Conservation (phyloP, 2,888 invertebrate species). For the Phalangium opilio region DNA sequence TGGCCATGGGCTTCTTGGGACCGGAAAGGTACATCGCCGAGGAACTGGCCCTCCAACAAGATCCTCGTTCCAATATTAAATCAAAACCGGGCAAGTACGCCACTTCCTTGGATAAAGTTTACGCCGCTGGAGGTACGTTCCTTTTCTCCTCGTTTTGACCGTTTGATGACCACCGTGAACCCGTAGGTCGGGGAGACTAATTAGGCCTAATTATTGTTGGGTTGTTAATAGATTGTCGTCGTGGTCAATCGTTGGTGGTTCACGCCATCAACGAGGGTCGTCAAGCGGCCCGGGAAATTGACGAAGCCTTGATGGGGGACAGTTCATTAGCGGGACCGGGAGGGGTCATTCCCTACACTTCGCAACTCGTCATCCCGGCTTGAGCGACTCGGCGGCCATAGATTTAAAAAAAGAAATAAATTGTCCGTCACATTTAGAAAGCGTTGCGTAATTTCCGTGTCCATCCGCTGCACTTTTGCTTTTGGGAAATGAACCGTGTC, state of each 20-base stretch:
- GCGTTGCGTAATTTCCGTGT: no score
- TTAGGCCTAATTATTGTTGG: no score
- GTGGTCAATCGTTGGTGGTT: conserved; percentile 96
- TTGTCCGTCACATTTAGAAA: no score
- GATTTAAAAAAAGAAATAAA: no score
- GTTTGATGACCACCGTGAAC: no score
- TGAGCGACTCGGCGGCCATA: no score
- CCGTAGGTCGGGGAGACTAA: no score
- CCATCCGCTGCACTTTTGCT: no score
- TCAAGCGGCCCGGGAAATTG: conserved; percentile 91
- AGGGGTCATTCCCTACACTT: conserved; percentile 44
- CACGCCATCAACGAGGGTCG: conserved; percentile 97
- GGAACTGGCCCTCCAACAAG: conserved; percentile 60
- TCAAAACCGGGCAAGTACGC: conserved; percentile 60
- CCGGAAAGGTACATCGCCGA: conserved; percentile 78
- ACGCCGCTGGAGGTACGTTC: conserved; percentile 82
- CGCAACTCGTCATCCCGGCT: no score
- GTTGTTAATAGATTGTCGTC: conserved; percentile 93
- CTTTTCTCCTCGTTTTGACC: no score
- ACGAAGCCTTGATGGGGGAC: conserved; percentile 52
- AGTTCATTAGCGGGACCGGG: conserved; percentile 83
- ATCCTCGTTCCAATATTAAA: conserved; percentile 81
- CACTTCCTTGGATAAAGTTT: conserved; percentile 66
- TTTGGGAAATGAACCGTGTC: no score
- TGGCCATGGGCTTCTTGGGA: conserved; percentile 98